phyloP scores from a whole-genome alignment of 2,888 invertebrate genomes.

The Lamellibrachia columna region DNA sequence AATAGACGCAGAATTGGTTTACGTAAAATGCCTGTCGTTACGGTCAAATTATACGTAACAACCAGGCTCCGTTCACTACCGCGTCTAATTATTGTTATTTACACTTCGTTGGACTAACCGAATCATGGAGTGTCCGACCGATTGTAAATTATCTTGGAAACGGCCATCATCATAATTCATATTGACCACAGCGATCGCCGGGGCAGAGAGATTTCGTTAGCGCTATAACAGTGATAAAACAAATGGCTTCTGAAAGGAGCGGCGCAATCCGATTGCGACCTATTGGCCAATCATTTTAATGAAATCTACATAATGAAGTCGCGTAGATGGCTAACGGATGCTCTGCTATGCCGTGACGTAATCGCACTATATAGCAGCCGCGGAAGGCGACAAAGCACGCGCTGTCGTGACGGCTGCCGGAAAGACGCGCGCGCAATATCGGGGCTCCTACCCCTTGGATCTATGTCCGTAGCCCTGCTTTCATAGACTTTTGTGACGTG shows the following conservation, averaged over 20 bases:
- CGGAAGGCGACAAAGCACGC: neutral
- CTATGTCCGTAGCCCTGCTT: neutral
- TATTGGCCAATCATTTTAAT: slow-evolving; percentile 7
- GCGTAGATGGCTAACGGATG: neutral
- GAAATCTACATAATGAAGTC: slow-evolving; percentile 10
- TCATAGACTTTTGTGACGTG: neutral
- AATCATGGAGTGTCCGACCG: neutral
- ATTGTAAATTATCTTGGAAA: neutral
- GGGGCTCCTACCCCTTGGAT: neutral
- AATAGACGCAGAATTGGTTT: neutral
- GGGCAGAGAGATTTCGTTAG: neutral
- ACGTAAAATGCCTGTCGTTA: slow-evolving; percentile 11
- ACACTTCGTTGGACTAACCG: slow-evolving; percentile 16
- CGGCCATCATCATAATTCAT: neutral
- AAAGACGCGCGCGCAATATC: neutral
- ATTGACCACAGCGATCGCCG: neutral
- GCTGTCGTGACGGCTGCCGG: neutral
- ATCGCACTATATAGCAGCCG: neutral
- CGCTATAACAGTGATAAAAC: neutral
- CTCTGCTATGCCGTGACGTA: neutral
- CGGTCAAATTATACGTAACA: neutral
- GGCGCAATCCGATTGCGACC: neutral
- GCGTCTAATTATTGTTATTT: neutral
- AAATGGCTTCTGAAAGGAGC: neutral
- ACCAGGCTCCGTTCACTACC: neutral